These are phyloP conservation scores for Xylocopa sonorina DNA, from an alignment of 1,140 invertebrate genomes.

Conservation along the genomic window DNA sequence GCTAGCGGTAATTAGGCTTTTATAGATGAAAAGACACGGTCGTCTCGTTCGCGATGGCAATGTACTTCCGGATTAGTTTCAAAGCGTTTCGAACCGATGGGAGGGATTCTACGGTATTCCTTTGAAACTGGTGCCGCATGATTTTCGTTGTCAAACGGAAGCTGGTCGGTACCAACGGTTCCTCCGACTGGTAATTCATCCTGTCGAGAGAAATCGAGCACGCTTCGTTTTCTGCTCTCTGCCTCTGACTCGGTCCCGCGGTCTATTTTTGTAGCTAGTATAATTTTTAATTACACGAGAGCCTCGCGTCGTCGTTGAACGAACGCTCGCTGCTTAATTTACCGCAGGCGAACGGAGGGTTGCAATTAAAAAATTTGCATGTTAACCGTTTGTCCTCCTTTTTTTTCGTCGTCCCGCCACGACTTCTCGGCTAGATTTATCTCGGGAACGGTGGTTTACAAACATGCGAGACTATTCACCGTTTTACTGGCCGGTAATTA, in stretches of 20 bases:
- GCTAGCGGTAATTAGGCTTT: constrained; percentile 40
- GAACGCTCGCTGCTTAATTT: constrained; percentile 11
- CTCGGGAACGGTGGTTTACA: constrained; percentile 39
- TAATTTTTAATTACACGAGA: background rate
- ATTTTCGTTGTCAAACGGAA: background rate
- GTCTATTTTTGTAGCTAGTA: background rate
- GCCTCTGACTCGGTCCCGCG: no score
- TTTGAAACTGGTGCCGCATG: background rate
- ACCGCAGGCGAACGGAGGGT: background rate
- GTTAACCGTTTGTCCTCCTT: constrained; percentile 3
- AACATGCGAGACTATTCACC: constrained; percentile 54
- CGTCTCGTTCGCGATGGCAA: background rate
- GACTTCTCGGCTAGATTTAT: constrained; percentile 5
- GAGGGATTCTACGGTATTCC: background rate
- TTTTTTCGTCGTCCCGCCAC: background rate
- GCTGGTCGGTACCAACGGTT: background rate
- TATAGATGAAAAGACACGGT: constrained; percentile 12
- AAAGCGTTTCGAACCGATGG: constrained; percentile 1
- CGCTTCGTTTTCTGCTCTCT: background rate
- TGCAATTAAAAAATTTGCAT: constrained; percentile 6
- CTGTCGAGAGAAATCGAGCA: background rate
- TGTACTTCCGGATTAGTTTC: background rate
- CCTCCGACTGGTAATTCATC: background rate
- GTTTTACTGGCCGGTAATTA: constrained; percentile 54
- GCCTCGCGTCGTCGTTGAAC: no score